phyloP scores from a whole-genome alignment of 2,113 vertebrate genomes.

The Odocoileus hemionus region DNA sequence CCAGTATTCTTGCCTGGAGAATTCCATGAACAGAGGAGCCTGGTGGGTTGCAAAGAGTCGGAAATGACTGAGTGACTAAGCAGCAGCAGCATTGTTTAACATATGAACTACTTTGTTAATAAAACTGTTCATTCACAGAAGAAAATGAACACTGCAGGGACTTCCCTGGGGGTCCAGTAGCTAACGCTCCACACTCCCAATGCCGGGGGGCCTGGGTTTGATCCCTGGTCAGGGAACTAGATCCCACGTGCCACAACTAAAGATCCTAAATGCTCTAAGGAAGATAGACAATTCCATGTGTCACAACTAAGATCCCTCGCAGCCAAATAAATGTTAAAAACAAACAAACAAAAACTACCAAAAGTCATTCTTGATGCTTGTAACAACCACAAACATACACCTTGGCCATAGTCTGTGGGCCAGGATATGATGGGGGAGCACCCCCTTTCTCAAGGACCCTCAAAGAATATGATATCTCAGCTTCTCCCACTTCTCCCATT shows the following conservation, averaged over 20 bases:
- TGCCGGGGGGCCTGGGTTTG: not conserved
- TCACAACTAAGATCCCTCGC: not conserved
- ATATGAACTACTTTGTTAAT: not conserved
- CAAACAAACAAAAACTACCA: not conserved
- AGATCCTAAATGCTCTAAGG: not conserved
- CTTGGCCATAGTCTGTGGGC: not conserved
- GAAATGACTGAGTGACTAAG: not conserved
- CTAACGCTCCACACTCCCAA: not conserved
- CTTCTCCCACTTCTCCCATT: not conserved
- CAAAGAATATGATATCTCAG: not conserved
- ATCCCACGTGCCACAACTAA: not conserved
- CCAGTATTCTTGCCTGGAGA: not conserved
- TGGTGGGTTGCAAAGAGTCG: not conserved
- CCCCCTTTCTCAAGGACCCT: not conserved
- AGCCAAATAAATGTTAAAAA: not conserved
- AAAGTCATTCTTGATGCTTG: not conserved
- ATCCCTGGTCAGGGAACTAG: not conserved
- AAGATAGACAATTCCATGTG: not conserved
- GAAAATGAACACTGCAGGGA: not conserved
- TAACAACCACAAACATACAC: not conserved
- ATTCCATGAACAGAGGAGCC: not conserved
- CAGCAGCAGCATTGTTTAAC: conserved; percentile 22
- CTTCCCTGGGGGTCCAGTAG: not conserved
- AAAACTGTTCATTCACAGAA: conserved; percentile 45
- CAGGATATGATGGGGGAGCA: not conserved